Evolutionary conservation across 2,797 vertebrate genomes (phyloP).

Genomic region (Centroberyx gerrardi): DNA sequence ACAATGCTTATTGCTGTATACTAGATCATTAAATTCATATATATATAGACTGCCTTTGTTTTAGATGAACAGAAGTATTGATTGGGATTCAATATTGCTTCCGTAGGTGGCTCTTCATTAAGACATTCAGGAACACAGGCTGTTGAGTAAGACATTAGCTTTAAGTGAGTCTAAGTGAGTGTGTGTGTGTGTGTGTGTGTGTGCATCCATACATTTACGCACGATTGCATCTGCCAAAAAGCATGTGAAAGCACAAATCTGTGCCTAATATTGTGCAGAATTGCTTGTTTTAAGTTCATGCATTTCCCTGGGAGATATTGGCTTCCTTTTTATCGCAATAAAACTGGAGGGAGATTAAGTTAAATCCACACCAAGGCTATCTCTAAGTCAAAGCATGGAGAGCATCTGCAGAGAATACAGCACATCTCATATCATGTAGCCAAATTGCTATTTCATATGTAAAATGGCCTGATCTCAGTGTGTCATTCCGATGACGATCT

Average conservation of each 20-base stretch:
- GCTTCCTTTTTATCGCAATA: slow-evolving; percentile 1
- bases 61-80: slow-evolving; percentile 34
- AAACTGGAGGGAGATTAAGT: slow-evolving; percentile 21
- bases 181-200: neutral
- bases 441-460: neutral
- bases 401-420: neutral
- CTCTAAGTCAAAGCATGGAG: neutral
- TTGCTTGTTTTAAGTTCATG: neutral
- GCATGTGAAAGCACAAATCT: slow-evolving; percentile 4
- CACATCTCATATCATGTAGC: neutral
- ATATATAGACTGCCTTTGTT: slow-evolving; percentile 42
- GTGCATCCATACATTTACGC: neutral
- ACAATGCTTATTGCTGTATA: slow-evolving; percentile 28
- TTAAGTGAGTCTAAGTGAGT: neutral
- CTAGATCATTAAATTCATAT: slow-evolving; percentile 27
- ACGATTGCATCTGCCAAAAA: neutral
- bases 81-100: slow-evolving; percentile 33
- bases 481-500: neutral
- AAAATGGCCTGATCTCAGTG: neutral
- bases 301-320: slow-evolving; percentile 28
- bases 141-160: neutral
- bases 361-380: slow-evolving; percentile 25
- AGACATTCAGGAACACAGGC: slow-evolving; percentile 12
- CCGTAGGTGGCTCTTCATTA: slow-evolving; percentile 26
- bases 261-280: neutral